These are phyloP conservation scores for Eupleurogrammus muticus DNA, from an alignment of 2,797 vertebrate genomes.

Conservation along the genomic window DNA sequence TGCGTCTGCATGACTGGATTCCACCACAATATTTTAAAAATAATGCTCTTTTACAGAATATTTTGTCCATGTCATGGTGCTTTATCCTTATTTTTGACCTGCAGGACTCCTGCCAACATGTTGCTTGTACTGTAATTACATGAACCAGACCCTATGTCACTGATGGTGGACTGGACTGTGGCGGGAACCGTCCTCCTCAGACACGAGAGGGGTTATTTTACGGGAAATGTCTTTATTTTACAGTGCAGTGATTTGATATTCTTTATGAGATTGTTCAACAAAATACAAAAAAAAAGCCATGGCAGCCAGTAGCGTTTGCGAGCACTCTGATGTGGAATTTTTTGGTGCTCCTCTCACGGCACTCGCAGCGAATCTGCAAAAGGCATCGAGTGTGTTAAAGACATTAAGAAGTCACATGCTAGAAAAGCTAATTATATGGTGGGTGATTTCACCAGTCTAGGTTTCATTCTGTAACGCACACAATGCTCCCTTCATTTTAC, in stretches of 20 bases:
- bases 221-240: conserved; percentile 34
- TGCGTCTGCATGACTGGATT: not conserved
- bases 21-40: too few relatives aligned
- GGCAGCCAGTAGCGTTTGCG: conserved; percentile 1
- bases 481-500: conserved; percentile 58
- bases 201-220: conserved; percentile 42
- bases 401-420: conserved; percentile 57
- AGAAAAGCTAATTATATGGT: conserved; percentile 66
- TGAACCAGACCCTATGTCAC: conserved; percentile 16
- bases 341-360: conserved; percentile 15
- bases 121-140: not conserved
- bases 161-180: conserved; percentile 18
- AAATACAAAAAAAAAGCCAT: conserved; percentile 50
- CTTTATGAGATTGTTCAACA: conserved; percentile 53
- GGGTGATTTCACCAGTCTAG: conserved; percentile 67
- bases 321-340: conserved; percentile 56
- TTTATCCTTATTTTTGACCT: not conserved
- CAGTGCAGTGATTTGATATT: conserved; percentile 44
- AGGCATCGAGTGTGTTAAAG: conserved; percentile 61
- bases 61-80: not conserved
- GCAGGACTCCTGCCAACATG: too few relatives aligned
- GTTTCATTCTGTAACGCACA: conserved; percentile 61
- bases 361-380: conserved; percentile 64
- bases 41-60: too few relatives aligned
- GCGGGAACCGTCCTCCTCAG: conserved; percentile 11